Evolutionary conservation across 1,140 invertebrate species (phyloP).

Genomic region (Pemphigus obesinymphae): DNA sequence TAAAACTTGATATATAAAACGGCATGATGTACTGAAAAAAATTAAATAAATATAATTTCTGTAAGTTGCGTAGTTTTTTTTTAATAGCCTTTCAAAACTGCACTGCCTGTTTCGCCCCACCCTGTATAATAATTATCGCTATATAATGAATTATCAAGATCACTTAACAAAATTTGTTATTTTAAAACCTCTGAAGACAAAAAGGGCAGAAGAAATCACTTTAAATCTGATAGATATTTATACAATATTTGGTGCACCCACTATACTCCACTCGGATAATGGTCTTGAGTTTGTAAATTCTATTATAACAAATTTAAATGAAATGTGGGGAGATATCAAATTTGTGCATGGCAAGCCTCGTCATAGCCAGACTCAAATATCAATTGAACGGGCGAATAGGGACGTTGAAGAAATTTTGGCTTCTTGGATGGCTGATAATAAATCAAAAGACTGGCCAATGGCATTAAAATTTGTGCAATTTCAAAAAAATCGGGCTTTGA

Average conservation of each 20-base stretch:
- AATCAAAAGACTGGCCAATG: not conserved
- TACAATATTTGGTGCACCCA: not conserved
- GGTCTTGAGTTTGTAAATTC: conserved; percentile 5
- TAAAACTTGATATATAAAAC: too few species aligned
- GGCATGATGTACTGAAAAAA: too few species aligned
- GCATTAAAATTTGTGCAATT: not conserved
- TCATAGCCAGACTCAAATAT: not conserved
- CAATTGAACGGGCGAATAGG: not conserved
- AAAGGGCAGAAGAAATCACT: not conserved
- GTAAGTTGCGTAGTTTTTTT: too few species aligned
- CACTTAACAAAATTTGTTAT: not conserved
- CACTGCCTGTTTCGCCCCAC: too few species aligned
- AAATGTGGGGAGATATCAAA: not conserved
- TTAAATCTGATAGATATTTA: not conserved
- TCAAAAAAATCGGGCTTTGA: not conserved
- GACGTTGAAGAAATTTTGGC: not conserved
- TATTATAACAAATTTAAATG: not conserved
- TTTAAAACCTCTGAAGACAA: conserved; percentile 6
- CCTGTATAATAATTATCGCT: not conserved
- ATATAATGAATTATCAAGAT: not conserved
- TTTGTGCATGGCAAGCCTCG: not conserved
- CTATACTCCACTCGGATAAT: conserved; percentile 6
- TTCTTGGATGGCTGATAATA: conserved; percentile 1
- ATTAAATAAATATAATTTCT: too few species aligned
- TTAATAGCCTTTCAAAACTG: too few species aligned